phyloP scores from a whole-genome alignment of 2,113 vertebrate genomes.

The Dolichallabes microphthalmus region DNA sequence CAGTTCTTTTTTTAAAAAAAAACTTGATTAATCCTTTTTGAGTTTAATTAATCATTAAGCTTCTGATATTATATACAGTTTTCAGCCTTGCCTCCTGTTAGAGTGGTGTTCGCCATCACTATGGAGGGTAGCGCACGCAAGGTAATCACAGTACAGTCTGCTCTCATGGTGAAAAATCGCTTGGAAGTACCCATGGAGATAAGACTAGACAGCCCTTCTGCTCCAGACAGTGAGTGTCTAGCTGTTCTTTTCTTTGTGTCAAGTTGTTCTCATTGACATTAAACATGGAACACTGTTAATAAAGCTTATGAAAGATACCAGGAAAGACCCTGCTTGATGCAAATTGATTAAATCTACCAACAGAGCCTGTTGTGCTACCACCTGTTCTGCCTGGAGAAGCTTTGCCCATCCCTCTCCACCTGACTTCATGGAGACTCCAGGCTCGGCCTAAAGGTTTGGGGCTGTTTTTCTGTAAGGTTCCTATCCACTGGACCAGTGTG shows the following conservation, averaged over 20 bases:
- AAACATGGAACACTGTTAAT: background rate
- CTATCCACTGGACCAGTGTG: constrained; percentile 95
- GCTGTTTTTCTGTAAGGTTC: constrained; percentile 92
- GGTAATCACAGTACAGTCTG: constrained; percentile 92
- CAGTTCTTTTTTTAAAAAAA: background rate
- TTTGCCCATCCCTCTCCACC: constrained; percentile 87
- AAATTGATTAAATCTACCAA: background rate
- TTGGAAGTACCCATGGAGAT: constrained; percentile 92
- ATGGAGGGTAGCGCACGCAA: constrained; percentile 96
- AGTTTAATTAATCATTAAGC: background rate
- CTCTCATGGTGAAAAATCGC: constrained; percentile 90
- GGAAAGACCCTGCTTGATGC: background rate
- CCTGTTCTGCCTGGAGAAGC: constrained; percentile 88
- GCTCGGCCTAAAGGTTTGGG: constrained; percentile 90
- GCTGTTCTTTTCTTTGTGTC: background rate
- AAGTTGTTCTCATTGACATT: background rate
- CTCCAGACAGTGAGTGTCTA: constrained; percentile 87
- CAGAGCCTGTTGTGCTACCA: constrained; percentile 93
- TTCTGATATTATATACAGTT: constrained; percentile 73
- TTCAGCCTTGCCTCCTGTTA: constrained; percentile 91
- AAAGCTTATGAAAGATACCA: background rate
- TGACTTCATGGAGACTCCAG: constrained; percentile 95
- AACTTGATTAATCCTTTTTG: background rate
- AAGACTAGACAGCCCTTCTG: constrained; percentile 91
- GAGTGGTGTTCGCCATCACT: constrained; percentile 93